Conservation (phyloP, 2,888 invertebrate species). For the Apamea crenata region DNA sequence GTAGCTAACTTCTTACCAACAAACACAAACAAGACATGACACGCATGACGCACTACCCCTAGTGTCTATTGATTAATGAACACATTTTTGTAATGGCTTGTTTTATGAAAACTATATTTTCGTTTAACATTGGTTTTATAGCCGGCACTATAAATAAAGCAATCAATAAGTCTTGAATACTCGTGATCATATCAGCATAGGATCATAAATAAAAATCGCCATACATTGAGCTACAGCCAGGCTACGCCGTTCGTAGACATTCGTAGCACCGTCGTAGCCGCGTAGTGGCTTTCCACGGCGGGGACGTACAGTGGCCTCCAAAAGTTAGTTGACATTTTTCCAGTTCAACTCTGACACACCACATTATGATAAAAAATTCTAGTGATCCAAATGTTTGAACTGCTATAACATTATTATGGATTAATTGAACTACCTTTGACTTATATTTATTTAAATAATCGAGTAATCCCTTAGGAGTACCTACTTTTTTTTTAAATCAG, state of each 20-base stretch:
- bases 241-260: conserved; percentile 37
- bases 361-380: too few relatives aligned
- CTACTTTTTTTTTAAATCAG: too few relatives aligned
- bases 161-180: conserved; percentile 1
- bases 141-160: not conserved
- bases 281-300: conserved; percentile 25
- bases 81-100: not conserved
- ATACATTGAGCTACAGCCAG: not conserved
- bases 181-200: not conserved
- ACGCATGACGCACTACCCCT: not conserved
- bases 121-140: not conserved
- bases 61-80: not conserved
- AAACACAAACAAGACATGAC: too few relatives aligned
- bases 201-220: not conserved
- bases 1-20: too few relatives aligned
- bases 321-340: too few relatives aligned
- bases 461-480: too few relatives aligned
- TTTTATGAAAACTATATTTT: not conserved
- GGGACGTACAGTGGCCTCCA: not conserved
- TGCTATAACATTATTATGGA: too few relatives aligned
- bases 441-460: too few relatives aligned
- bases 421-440: too few relatives aligned
- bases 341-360: too few relatives aligned
- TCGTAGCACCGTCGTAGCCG: conserved; percentile 50
- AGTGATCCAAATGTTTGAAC: too few relatives aligned